Evolutionary conservation across 2,113 vertebrate species (phyloP), one percentile per base, ranked within the genome.

Genomic region (Spheniscus mendiculus): DNA sequence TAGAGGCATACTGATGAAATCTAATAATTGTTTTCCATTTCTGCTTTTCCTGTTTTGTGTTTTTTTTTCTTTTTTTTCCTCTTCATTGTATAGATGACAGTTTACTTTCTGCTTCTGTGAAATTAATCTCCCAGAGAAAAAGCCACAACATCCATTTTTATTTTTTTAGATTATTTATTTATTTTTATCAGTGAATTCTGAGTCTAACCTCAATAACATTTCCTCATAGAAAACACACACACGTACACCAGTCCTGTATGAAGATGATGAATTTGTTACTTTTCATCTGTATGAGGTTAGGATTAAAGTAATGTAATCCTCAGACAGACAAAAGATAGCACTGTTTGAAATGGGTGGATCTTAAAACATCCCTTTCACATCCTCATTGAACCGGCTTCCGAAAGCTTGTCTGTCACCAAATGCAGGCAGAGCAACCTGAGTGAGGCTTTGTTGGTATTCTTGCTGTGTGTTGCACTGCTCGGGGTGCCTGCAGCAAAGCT

Each of bases 241-340:
- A 36, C 0, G 0, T 56, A n/a, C 14, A 78, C 4, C 9, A 62
- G 17, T 45, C 81, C 25, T 63, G 6, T 27, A 70, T 63, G 42
- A 89, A 89, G 72, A 91, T 38, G 22, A 91, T 40, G 21, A 74
- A 50, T 89, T 58, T 96, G 14, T 58, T 95, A 38, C 50, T 87
- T 93, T 96, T 90, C 52, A 59, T 91, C 15, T 7, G 4, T 49
- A 20, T n/a, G 52, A 95, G 23, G 55, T 92, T 70, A 72, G 49
- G 52, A 62, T 91, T 95, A 91, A 93, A 90, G 66, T 91, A 84
- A 84, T 2, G 7, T 71, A 80, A 91, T 70, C 34, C 44, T 73
- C 67, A 77, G n/a, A 66, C n/a, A 83, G 69, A 80, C 30, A 90
- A 85, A 96, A 92, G 52, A 59, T 42, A 93, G 8, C 56, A 27